Percentiles rank a stretch among this genome's conserved stretches.
phyloP scores from a whole-genome alignment of 2,797 vertebrate species.

The Distichodus sexfasciatus region DNA sequence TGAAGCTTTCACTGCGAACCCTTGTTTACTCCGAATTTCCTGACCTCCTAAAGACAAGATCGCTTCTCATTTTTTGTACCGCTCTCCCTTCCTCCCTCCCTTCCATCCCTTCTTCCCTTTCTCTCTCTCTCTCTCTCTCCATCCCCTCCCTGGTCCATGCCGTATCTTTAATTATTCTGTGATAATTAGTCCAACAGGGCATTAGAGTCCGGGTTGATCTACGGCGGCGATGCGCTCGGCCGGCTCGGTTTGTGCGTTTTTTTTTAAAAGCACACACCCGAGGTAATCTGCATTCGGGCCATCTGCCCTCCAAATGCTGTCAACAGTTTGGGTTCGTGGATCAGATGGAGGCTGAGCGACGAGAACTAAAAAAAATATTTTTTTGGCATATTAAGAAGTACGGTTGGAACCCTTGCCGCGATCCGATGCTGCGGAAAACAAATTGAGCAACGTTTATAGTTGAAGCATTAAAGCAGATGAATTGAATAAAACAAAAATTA shows the following conservation, averaged over 20 bases:
- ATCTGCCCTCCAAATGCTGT: slow-evolving; percentile 39
- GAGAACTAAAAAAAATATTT: slow-evolving; percentile 33
- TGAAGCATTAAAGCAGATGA: too few species aligned
- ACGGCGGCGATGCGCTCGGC: slow-evolving; percentile 32
- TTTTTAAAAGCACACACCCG: slow-evolving; percentile 20
- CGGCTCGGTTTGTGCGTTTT: slow-evolving; percentile 26
- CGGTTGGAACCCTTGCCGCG: too few species aligned
- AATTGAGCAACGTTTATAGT: too few species aligned
- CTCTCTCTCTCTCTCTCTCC: background rate
- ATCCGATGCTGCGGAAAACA: too few species aligned
- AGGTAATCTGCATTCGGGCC: slow-evolving; percentile 45
- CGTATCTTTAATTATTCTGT: slow-evolving; percentile 54
- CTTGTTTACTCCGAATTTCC: slow-evolving; percentile 53
- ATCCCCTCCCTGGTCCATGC: slow-evolving; percentile 25
- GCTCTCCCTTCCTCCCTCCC: background rate
- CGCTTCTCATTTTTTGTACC: slow-evolving; percentile 3
- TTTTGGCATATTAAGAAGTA: too few species aligned
- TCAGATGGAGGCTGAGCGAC: slow-evolving; percentile 33
- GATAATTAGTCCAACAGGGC: slow-evolving; percentile 53
- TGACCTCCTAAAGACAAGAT: slow-evolving; percentile 52
- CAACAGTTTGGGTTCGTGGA: slow-evolving; percentile 35
- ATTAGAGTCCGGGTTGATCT: slow-evolving; percentile 46
- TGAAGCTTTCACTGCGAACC: slow-evolving; percentile 44
- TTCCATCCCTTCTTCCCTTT: background rate
- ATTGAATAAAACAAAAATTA: too few species aligned